Evolutionary conservation across 2,888 invertebrate species (phyloP).

Genomic region (Stenchaetothrips biformis): DNA sequence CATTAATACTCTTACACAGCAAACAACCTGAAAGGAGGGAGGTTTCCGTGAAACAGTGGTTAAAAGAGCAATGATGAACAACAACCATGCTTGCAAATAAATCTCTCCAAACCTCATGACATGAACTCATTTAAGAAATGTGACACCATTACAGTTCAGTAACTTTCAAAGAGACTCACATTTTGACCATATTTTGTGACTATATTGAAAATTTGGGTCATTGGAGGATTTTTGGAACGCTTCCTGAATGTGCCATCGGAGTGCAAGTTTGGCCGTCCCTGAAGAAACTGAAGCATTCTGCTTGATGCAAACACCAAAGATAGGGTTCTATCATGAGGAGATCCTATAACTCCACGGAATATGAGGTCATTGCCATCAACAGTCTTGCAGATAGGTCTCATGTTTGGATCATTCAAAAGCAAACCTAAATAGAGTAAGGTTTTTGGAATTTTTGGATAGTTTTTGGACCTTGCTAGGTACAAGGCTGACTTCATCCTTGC

Average conservation of each 20-base stretch:
- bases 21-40: too few relatives aligned
- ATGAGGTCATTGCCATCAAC: not conserved
- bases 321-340: not conserved
- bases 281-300: not conserved
- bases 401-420: not conserved
- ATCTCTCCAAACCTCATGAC: too few relatives aligned
- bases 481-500: not conserved
- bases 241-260: not conserved
- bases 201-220: too few relatives aligned
- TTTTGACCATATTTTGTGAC: too few relatives aligned
- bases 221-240: too few relatives aligned
- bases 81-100: too few relatives aligned
- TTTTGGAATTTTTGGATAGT: not conserved
- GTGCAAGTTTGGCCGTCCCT: not conserved
- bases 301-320: not conserved
- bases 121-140: too few relatives aligned
- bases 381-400: not conserved
- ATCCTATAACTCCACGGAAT: not conserved
- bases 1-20: too few relatives aligned
- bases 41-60: too few relatives aligned
- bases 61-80: too few relatives aligned
- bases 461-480: not conserved
- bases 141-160: too few relatives aligned
- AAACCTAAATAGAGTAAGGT: not conserved
- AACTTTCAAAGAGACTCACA: too few relatives aligned